Evolutionary conservation across 53 echinoderm and acorn worm genomes (phyloP).

Genomic region (Apostichopus leukothele): DNA sequence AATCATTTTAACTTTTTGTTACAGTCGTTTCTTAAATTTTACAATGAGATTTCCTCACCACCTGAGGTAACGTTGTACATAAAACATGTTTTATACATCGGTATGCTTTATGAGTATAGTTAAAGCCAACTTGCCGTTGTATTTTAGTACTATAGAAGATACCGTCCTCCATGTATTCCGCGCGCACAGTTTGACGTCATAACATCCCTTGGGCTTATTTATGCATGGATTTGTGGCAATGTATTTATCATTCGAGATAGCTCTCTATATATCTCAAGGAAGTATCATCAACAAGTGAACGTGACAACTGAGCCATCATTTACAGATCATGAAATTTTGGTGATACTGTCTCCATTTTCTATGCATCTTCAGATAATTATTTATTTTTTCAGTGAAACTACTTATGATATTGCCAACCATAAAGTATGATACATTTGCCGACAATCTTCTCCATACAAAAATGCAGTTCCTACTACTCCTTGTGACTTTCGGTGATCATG

Average conservation of each 20-base stretch:
- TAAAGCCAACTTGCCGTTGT: background rate
- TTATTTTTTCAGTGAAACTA: no score
- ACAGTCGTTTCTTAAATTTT: no score
- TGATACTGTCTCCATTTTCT: no score
- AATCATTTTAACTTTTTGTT: no score
- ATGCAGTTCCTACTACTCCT: no score
- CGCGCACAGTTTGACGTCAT: background rate
- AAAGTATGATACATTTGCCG: no score
- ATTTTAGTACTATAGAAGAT: background rate
- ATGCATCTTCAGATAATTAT: no score
- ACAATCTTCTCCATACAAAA: no score
- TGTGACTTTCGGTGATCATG: no score
- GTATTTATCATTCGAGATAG: background rate
- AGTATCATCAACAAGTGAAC: background rate
- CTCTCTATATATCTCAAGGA: background rate
- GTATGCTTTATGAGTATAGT: background rate
- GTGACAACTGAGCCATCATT: background rate
- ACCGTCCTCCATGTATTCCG: background rate
- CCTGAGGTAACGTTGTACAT: background rate
- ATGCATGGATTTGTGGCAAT: conserved; percentile 2
- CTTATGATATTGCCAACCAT: no score
- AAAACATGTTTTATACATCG: background rate
- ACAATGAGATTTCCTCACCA: no score
- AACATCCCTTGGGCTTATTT: conserved; percentile 4
- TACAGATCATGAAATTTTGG: no score